phyloP scores from a whole-genome alignment of 1,140 invertebrate species.

The Drosophila auraria region DNA sequence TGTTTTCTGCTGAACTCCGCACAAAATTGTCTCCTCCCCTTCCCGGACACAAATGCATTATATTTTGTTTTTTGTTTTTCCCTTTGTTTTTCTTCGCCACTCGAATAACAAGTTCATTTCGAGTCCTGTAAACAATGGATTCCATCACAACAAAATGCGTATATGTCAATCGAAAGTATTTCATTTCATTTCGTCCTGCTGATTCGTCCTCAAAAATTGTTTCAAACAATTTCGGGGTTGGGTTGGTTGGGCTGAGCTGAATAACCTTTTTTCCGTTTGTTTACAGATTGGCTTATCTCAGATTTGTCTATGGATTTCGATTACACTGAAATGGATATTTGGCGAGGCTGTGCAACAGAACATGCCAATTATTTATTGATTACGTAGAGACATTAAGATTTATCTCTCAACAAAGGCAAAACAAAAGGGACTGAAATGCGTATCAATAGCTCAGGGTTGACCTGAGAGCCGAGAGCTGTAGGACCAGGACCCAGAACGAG shows the following conservation, averaged over 20 bases:
- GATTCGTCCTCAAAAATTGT: conserved; percentile 42
- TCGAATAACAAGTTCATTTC: conserved; percentile 59
- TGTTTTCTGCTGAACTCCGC: conserved; percentile 30
- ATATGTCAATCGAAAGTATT: conserved; percentile 57
- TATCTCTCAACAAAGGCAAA: conserved; percentile 26
- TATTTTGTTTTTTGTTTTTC: conserved; percentile 34
- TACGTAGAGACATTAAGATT: conserved; percentile 52
- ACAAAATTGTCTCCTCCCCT: conserved; percentile 12
- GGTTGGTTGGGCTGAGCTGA: not conserved
- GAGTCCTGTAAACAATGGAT: conserved; percentile 51
- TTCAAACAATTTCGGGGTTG: conserved; percentile 26
- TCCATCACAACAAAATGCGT: conserved; percentile 50
- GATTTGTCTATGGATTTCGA: conserved; percentile 55
- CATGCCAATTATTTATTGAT: conserved; percentile 60
- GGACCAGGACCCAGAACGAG: conserved; percentile 6
- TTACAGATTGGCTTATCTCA: conserved; percentile 54
- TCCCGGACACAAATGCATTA: conserved; percentile 36
- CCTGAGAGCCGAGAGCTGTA: conserved; percentile 6
- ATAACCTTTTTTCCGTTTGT: conserved; percentile 38
- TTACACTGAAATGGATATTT: conserved; percentile 52
- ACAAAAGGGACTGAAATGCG: conserved; percentile 14
- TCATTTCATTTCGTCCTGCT: conserved; percentile 40
- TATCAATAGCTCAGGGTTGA: conserved; percentile 25
- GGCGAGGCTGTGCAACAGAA: conserved; percentile 25
- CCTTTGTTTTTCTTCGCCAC: conserved; percentile 36